Evolutionary conservation across 2,113 vertebrate genomes (phyloP).

Genomic region (Chloropsis cyanopogon): DNA sequence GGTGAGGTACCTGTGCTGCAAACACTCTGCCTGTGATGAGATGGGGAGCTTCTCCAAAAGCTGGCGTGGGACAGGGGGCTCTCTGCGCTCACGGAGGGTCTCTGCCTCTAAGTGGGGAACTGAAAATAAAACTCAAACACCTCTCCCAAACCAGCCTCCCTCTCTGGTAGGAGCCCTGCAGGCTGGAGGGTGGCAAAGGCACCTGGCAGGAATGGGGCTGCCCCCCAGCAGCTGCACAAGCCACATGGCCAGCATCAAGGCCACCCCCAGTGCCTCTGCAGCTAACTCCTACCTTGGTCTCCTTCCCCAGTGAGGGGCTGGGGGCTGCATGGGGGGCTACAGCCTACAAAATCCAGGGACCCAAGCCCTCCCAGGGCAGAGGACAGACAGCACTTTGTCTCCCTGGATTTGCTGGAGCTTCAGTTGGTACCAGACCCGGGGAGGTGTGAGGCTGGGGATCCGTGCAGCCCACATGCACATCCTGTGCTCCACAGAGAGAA

Average conservation of each 20-base stretch:
- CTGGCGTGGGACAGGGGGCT: fast-evolving
- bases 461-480: fast-evolving
- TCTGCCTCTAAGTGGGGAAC: neutral
- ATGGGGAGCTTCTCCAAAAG: neutral
- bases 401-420: neutral
- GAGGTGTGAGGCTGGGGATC: neutral
- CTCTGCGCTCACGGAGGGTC: neutral
- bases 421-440: fast-evolving
- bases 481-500: neutral
- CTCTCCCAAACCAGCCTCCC: neutral
- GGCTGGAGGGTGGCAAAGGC: neutral
- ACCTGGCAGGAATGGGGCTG: neutral
- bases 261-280: neutral
- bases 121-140: neutral
- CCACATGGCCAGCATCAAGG: neutral
- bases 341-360: neutral
- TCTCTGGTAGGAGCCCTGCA: neutral
- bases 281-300: neutral
- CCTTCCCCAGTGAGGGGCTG: no score
- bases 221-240: neutral
- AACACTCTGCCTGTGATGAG: fast-evolving
- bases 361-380: neutral
- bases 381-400: neutral
- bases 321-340: neutral
- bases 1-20: neutral